Conservation (phyloP, 2,888 invertebrate genomes). For the Lagria hirta region DNA sequence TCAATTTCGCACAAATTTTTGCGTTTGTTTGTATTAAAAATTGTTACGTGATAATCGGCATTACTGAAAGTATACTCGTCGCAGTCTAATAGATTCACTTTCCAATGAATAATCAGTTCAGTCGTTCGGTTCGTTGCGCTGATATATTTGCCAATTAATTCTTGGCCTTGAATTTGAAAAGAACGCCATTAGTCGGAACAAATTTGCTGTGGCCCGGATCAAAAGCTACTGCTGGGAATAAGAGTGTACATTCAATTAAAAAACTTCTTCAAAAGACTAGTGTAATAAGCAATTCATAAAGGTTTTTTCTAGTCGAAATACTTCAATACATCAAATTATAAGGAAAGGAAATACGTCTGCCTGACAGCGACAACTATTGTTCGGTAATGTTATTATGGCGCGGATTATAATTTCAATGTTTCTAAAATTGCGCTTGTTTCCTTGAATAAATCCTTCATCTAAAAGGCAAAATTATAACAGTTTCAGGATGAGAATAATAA, state of each 20-base stretch:
- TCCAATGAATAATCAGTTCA: constrained; percentile 38
- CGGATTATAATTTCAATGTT: constrained; percentile 46
- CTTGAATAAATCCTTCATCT: constrained; percentile 35
- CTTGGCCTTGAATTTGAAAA: constrained; percentile 34
- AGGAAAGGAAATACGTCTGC: constrained; percentile 41
- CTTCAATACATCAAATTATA: constrained; percentile 45
- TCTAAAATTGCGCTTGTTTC: constrained; percentile 39
- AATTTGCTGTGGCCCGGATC: too few species aligned
- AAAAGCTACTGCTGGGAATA: too few species aligned
- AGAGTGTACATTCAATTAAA: too few species aligned
- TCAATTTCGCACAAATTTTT: too few species aligned
- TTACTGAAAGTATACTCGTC: too few species aligned
- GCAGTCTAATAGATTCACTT: constrained; percentile 26
- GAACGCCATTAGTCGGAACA: constrained; percentile 26
- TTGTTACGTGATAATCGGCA: too few species aligned
- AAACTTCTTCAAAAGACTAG: too few species aligned
- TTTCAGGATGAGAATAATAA: constrained; percentile 19
- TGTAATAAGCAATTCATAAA: too few species aligned
- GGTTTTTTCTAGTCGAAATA: constrained; percentile 35
- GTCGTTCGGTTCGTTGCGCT: constrained; percentile 38
- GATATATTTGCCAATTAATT: constrained; percentile 43
- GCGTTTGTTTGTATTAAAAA: too few species aligned
- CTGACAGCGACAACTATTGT: constrained; percentile 49
- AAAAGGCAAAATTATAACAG: constrained; percentile 26
- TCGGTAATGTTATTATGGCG: constrained; percentile 44